Evolutionary conservation across 2,888 invertebrate species (phyloP), one percentile per base, ranked within the genome.

Genomic region (Himalopsyche anomala): DNA sequence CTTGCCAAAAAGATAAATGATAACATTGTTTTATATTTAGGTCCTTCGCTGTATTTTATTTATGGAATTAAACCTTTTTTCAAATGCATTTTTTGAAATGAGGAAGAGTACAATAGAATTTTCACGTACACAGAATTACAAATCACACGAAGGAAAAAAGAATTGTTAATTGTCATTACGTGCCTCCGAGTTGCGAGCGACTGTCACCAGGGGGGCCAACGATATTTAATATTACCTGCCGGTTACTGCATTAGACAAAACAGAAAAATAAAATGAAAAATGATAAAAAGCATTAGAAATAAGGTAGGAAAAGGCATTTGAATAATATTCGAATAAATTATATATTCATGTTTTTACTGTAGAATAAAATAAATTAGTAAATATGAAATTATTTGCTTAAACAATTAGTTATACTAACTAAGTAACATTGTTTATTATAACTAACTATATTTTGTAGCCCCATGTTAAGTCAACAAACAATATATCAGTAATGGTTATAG

Each of bases 151-250:
- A 62, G 62, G 6, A 8, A 62, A 62, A 19, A 11, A 11, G 9
- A 42, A 62, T 19, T n/a, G 62, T 62, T 62, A 80, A 80, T 80
- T 80, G 40, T 38, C 6, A 17, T 80, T 80, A 80, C 80, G 12
- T 80, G 45, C 80, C 62, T 62, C 28, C 15, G 19, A 62, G 62
- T 62, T 28, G 62, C 11, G n/a, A 6, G 19, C 62, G 62, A 19
- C 28, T 19, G 62, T 62, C 62, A 28, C 62, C 62, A 28, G 62
- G 62, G 62, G 62, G 28, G 19, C 62, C 62, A 9, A 19, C 8
- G 6, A 19, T 62, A 62, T 62, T 19, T 19, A 19, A 19, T 62
- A 19, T 62, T 62, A 62, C 62, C 62, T 62, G 62, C 62, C 62
- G 62, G 62, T 62, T 62, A 62, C 62, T 62, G 62, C 15, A 11